Percentiles rank a stretch among this genome's conserved stretches.
phyloP scores from a whole-genome alignment of 2,113 vertebrate species.

The Meles meles region DNA sequence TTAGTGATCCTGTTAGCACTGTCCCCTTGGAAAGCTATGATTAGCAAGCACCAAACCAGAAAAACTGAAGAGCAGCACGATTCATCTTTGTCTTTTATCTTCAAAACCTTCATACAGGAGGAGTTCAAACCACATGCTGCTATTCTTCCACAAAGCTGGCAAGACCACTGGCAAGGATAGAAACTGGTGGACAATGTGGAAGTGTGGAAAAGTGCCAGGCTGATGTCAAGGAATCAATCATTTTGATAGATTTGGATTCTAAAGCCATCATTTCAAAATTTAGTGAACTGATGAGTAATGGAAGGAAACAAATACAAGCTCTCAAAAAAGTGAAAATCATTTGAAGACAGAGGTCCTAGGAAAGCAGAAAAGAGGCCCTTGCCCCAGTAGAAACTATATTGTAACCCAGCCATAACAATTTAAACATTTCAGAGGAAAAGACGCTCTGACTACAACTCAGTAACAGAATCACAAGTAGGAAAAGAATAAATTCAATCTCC shows the following conservation, averaged over 20 bases:
- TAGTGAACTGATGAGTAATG: neutral
- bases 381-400: neutral
- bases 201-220: neutral
- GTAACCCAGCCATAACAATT: neutral
- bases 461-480: neutral
- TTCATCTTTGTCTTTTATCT: conserved; percentile 49
- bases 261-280: conserved; percentile 34
- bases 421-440: neutral
- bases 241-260: neutral
- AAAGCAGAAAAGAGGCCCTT: neutral
- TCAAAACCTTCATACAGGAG: conserved; percentile 17
- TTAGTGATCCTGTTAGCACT: neutral
- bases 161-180: neutral
- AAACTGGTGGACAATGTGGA: neutral
- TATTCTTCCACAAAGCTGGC: neutral
- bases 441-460: neutral
- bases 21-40: neutral
- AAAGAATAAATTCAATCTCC: neutral
- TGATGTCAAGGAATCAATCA: neutral
- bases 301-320: conserved; percentile 10
- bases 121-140: conserved; percentile 17
- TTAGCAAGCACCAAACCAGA: conserved; percentile 22
- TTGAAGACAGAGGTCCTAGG: neutral
- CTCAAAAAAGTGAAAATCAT: neutral
- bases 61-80: neutral